Base-by-base conservation (phyloP, 2,113 vertebrate species). In the Spea bombifrons region DNA sequence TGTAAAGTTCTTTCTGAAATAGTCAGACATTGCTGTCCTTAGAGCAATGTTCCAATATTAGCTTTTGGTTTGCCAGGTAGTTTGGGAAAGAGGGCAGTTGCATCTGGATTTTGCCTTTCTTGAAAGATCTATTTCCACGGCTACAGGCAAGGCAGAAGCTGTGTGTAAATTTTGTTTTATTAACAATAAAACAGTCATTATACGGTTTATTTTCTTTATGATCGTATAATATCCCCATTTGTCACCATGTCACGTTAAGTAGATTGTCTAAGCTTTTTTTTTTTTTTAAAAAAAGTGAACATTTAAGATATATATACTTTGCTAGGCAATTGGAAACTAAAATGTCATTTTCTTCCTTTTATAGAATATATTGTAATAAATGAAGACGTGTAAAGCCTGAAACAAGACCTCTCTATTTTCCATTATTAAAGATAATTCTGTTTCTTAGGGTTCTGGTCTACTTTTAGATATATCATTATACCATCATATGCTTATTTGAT, bases 131-230 rank as follows among this genome's bases (percentile, higher is more conserved):
- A 59, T 13, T 59, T 59, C 9, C 55, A 12, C 15, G 4, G 12
- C 55, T 59, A 13, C 55, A 59, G 15, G 55, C 55, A 59, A 59
- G 15, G 55, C 55, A 59, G 55, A 59, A 59, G 55, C 12, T 9
- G 4, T 9, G 55, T 59, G 55, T 59, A 59, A 59, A 59, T 59
- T 59, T 59, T 59, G 9, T 59, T 59, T 13, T 59, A 59, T 59
- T 59, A 59, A 59, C 55, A 59, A 59, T 59, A 59, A 59, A 59
- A 13, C 55, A 59, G 61, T 17, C 8, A 64, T 64, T 64, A 64
- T 64, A 17, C 17, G 3, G 61, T 64, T 64, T 30, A 16, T 30
- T 64, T 64, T 64, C n/a, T 16, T 64, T 64, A 64, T 16, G 3
- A 64, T 15, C 3, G n/a, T 64, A 16, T 30, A 17, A 17, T 64